Evolutionary conservation across 2,888 invertebrate species (phyloP).

Genomic region (Drosophila pseudotalamancana): DNA sequence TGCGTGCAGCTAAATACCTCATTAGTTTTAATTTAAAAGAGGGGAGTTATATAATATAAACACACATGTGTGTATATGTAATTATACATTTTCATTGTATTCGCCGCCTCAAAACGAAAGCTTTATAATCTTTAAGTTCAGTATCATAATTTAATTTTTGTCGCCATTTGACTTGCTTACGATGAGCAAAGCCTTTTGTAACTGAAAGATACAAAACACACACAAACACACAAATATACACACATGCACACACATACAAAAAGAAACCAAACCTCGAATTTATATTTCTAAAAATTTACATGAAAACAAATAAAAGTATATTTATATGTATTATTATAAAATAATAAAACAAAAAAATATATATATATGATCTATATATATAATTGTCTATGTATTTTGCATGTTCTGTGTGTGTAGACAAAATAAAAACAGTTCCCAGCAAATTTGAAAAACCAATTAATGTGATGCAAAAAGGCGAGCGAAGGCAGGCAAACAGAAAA

Average conservation of each 20-base stretch:
- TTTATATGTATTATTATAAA: constrained; percentile 46
- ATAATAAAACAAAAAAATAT: too few relatives aligned
- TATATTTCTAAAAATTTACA: constrained; percentile 77
- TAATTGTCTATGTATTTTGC: constrained; percentile 28
- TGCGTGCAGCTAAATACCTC: constrained; percentile 81
- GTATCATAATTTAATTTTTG: constrained; percentile 16
- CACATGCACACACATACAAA: constrained; percentile 4
- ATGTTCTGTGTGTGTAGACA: constrained; percentile 55
- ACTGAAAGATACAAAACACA: constrained; percentile 15
- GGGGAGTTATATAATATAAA: background rate
- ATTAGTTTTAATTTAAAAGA: constrained; percentile 73
- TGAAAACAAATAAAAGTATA: constrained; percentile 27
- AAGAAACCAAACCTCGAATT: constrained; percentile 69
- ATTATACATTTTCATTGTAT: constrained; percentile 10
- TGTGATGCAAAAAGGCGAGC: constrained; percentile 53
- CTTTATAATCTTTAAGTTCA: constrained; percentile 66
- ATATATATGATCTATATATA: constrained; percentile 42
- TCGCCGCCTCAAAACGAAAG: constrained; percentile 51
- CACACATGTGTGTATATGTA: background rate
- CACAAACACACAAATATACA: constrained; percentile 10
- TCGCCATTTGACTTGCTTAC: constrained; percentile 46
- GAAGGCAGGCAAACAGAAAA: constrained; percentile 18
- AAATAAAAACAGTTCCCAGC: constrained; percentile 33
- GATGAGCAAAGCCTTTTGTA: constrained; percentile 36
- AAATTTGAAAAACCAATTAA: constrained; percentile 47